Evolutionary conservation across 2,797 vertebrate species (phyloP).

Genomic region (Rhinichthys osculus): DNA sequence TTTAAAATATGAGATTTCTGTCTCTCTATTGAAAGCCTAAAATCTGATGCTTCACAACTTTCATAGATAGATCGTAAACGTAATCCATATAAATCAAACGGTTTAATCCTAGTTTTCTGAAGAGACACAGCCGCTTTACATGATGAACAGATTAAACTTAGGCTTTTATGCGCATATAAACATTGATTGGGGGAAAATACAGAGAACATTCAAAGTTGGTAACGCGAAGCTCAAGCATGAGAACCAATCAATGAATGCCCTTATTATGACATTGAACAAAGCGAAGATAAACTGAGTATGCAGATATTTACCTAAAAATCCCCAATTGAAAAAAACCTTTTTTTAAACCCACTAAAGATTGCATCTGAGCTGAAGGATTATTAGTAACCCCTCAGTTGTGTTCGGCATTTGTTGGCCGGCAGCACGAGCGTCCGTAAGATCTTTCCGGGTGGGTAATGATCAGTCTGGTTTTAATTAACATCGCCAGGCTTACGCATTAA

Average conservation of each 20-base stretch:
- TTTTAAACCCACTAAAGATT: neutral
- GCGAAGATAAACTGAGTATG: neutral
- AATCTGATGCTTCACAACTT: neutral
- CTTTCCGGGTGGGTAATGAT: conserved; percentile 67
- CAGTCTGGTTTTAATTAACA: conserved; percentile 79
- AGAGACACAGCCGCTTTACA: neutral
- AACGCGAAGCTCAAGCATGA: neutral
- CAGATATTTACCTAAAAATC: neutral
- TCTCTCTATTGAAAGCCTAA: neutral
- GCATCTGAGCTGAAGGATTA: neutral
- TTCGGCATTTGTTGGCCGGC: neutral
- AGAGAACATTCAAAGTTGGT: neutral
- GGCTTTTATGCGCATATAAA: neutral
- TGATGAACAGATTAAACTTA: neutral
- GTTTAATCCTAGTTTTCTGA: neutral
- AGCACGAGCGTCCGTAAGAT: conserved; percentile 30
- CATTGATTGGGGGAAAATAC: neutral
- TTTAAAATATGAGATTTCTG: neutral
- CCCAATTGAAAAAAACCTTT: neutral
- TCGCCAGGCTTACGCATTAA: conserved; percentile 76
- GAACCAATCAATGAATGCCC: neutral
- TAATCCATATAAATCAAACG: neutral
- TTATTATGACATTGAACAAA: neutral
- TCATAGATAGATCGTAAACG: neutral
- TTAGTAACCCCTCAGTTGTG: neutral